phyloP scores from a whole-genome alignment of 2,113 vertebrate genomes.

The Gadus macrocephalus region DNA sequence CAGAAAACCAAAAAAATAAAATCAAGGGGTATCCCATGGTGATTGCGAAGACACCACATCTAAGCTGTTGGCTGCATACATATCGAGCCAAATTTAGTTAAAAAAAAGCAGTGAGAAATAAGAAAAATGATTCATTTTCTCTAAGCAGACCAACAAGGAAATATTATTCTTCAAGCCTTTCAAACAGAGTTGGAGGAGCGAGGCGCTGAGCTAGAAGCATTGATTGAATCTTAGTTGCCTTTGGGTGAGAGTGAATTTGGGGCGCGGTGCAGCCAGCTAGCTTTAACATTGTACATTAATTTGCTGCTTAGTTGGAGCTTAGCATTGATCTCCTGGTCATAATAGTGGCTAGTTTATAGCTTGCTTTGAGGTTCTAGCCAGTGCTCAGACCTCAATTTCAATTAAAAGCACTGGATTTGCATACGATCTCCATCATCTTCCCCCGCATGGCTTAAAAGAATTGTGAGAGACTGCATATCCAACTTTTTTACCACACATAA shows the following conservation, averaged over 20 bases:
- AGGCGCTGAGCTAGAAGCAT: no score
- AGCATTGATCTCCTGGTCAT: conserved; percentile 54
- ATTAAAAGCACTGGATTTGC: background rate
- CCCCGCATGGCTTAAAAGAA: no score
- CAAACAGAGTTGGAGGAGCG: background rate
- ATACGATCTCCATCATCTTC: background rate
- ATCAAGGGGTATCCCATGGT: background rate
- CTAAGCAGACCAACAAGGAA: conserved; percentile 25
- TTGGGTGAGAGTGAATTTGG: conserved; percentile 60
- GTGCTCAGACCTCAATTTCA: background rate
- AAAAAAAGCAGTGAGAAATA: conserved; percentile 35
- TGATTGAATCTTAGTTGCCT: conserved; percentile 46
- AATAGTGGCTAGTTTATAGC: conserved; percentile 29
- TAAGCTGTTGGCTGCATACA: background rate
- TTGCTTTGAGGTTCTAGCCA: background rate
- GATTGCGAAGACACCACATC: background rate
- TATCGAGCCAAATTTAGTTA: conserved; percentile 9
- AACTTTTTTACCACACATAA: no score
- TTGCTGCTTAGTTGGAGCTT: conserved; percentile 57
- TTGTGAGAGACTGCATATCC: no score
- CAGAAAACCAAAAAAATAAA: background rate
- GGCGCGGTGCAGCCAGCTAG: conserved; percentile 56
- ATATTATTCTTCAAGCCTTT: conserved; percentile 33
- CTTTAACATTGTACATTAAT: conserved; percentile 58
- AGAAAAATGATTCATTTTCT: conserved; percentile 22